These are phyloP conservation scores for Cordylochernes scorpioides DNA, from an alignment of 2,888 invertebrate species.

Conservation along the genomic window DNA sequence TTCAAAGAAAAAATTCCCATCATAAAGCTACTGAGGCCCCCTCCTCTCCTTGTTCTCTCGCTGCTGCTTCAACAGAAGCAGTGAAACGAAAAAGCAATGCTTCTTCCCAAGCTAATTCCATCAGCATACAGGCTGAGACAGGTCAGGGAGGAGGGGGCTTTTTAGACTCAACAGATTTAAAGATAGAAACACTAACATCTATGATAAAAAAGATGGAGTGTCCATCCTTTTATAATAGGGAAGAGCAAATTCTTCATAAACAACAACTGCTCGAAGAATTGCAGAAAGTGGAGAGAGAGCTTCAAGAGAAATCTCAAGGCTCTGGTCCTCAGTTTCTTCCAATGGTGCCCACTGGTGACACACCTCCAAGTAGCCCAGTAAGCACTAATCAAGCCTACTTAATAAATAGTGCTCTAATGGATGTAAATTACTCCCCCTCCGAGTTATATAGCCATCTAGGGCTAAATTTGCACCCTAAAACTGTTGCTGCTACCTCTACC, in stretches of 20 bases:
- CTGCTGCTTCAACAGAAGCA: slow-evolving; percentile 5
- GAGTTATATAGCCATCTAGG: slow-evolving; percentile 6
- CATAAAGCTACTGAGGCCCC: slow-evolving; percentile 9
- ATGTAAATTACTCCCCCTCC: slow-evolving; percentile 7
- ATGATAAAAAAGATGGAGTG: slow-evolving; percentile 21
- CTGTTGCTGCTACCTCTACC: slow-evolving; percentile 1
- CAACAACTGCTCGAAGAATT: slow-evolving; percentile 42
- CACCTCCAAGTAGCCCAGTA: slow-evolving; percentile 5
- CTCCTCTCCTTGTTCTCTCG: too few species aligned
- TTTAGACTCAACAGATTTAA: too few species aligned
- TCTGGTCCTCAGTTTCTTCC: slow-evolving; percentile 7
- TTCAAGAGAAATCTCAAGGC: slow-evolving; percentile 27
- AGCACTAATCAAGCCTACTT: slow-evolving; percentile 7
- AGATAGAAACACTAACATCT: slow-evolving; percentile 15
- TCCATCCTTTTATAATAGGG: slow-evolving; percentile 19
- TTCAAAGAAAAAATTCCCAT: slow-evolving; percentile 7
- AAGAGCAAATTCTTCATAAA: slow-evolving; percentile 37
- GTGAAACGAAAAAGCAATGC: slow-evolving; percentile 7
- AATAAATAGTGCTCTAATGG: slow-evolving; percentile 8
- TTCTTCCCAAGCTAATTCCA: slow-evolving; percentile 9
- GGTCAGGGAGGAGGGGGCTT: slow-evolving; percentile 6
- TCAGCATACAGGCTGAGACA: slow-evolving; percentile 7
- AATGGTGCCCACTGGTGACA: slow-evolving; percentile 16
- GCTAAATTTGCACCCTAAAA: slow-evolving; percentile 3
- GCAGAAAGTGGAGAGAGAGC: slow-evolving; percentile 37